Percentiles rank a stretch among this genome's conserved stretches.
phyloP scores from a whole-genome alignment of 2,113 vertebrate species.

The Oostethus manadensis region DNA sequence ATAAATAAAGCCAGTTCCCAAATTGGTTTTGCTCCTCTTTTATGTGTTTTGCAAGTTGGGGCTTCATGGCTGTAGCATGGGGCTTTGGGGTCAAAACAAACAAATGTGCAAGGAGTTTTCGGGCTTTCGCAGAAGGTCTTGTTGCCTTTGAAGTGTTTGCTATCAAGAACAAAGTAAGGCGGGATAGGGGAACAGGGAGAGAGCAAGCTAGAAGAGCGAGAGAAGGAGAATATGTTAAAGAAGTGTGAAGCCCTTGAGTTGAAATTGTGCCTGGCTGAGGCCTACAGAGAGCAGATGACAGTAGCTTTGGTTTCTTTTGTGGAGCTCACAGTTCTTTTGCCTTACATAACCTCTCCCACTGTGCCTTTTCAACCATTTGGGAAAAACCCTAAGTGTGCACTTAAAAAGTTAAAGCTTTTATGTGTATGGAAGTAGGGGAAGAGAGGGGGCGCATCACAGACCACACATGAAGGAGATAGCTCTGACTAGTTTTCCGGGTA shows the following conservation, averaged over 20 bases:
- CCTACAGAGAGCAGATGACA: conserved; percentile 67
- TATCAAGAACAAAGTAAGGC: conserved; percentile 48
- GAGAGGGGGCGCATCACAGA: conserved; percentile 75
- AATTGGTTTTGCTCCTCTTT: conserved; percentile 26
- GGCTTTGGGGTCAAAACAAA: conserved; percentile 61
- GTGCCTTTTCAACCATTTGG: conserved; percentile 68
- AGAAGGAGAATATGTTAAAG: conserved; percentile 55
- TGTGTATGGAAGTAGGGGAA: conserved; percentile 63
- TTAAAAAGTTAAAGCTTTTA: conserved; percentile 68
- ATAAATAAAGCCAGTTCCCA: neutral
- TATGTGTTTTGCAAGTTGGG: conserved; percentile 48
- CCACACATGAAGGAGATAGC: conserved; percentile 79
- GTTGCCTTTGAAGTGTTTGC: conserved; percentile 56
- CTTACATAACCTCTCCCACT: conserved; percentile 68
- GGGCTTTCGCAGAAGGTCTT: conserved; percentile 59
- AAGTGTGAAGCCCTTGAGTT: conserved; percentile 64
- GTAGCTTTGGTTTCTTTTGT: conserved; percentile 59
- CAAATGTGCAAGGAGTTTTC: conserved; percentile 46
- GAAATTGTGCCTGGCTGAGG: conserved; percentile 57
- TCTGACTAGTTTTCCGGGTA: conserved; percentile 68
- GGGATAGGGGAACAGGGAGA: conserved; percentile 43
- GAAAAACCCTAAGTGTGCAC: conserved; percentile 65
- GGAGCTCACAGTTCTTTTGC: conserved; percentile 62
- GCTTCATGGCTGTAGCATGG: conserved; percentile 29
- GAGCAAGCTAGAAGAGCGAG: conserved; percentile 51